phyloP scores from a whole-genome alignment of 2,888 invertebrate genomes.

The Pseudococcus viburni region DNA sequence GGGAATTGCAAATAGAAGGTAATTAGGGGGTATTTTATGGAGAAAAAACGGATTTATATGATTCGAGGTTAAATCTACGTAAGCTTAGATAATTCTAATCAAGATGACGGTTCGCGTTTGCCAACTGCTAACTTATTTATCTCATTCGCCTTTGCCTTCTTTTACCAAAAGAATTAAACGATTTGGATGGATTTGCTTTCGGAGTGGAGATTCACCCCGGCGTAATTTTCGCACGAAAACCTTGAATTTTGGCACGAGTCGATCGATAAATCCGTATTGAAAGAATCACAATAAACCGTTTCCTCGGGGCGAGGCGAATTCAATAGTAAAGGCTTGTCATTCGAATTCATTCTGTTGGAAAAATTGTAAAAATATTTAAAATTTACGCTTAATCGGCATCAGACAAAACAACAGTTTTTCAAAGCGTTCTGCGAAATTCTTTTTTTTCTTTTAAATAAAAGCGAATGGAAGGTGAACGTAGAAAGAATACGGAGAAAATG shows the following conservation, averaged over 20 bases:
- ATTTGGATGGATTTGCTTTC: background rate
- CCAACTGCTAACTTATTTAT: background rate
- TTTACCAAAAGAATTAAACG: background rate
- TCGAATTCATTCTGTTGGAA: constrained; percentile 7
- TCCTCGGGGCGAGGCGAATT: constrained; percentile 2
- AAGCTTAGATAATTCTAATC: constrained; percentile 1
- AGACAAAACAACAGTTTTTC: constrained; percentile 19
- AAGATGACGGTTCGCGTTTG: background rate
- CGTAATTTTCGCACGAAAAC: background rate
- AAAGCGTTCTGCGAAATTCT: background rate
- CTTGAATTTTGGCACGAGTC: background rate
- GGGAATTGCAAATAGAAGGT: background rate
- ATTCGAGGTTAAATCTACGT: background rate
- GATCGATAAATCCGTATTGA: background rate
- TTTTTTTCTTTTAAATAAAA: background rate
- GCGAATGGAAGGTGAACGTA: background rate
- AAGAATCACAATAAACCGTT: constrained; percentile 1
- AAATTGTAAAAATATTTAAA: constrained; percentile 47
- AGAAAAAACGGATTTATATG: background rate
- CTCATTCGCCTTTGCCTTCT: background rate
- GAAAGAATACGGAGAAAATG: background rate
- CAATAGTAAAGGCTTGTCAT: constrained; percentile 11
- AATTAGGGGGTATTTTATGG: background rate
- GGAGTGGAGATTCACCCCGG: background rate
- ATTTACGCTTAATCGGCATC: constrained; percentile 49